Base-by-base conservation (phyloP, 1,140 invertebrate genomes). In the Nasonia vitripennis region DNA sequence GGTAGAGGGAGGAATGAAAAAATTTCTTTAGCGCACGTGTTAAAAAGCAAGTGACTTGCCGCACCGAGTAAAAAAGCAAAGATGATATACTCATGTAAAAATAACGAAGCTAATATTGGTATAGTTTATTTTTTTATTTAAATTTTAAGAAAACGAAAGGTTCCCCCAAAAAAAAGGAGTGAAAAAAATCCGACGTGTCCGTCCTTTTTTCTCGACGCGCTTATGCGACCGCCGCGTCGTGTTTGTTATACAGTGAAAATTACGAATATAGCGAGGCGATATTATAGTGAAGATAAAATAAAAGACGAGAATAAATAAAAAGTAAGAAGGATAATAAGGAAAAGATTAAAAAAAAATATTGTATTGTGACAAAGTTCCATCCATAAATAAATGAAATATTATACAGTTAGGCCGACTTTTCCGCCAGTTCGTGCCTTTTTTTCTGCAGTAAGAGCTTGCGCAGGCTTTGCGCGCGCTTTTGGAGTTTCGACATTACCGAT, bases 321-420 rank as follows among this genome's bases (percentile, higher is more conserved):
- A 55, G 73, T 78, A 81, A 70, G 81, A 45, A 75, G 81, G 10
- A 83, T 62, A 81, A 84, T 68, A 85, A 85, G 82, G 87, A 87
- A 89, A 89, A 90, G 88, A 88, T 82, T 83, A 89, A 88, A 89
- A 85, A 89, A 88, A 85, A 90, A 92, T 91, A 93, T 92, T 93
- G 91, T 93, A 93, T 93, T 93, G 92, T 93, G 91, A 93, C 89
- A 89, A 93, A 92, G 92, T 93, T 93, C 93, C 92, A 93, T 93
- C 92, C 92, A 93, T 93, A 92, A 93, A 91, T 91, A 91, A 93
- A 93, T 92, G 90, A 93, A 92, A 93, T 93, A 93, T 93, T 92
- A 93, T 93, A 93, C 91, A 92, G 91, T 92, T 93, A 92, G 92
- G 92, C 92, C 92, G 92, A 93, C 91, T 93, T 93, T 92, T 92